These are phyloP conservation scores for Sympetrum striolatum DNA, from an alignment of 2,888 invertebrate species.

Conservation along the genomic window DNA sequence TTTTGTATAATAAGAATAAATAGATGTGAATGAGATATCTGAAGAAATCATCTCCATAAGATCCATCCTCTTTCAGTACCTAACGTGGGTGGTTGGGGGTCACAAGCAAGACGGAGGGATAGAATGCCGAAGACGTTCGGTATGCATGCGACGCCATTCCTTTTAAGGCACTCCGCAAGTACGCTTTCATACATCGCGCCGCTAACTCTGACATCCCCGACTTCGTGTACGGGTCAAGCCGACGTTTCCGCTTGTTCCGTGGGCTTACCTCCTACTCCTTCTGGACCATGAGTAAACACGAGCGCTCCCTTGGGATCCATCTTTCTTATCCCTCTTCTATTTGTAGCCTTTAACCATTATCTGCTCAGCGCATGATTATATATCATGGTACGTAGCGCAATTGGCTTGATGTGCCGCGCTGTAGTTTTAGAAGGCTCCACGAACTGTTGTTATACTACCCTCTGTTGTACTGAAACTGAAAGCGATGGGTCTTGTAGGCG, in stretches of 20 bases:
- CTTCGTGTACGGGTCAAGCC: neutral
- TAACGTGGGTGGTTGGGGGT: neutral
- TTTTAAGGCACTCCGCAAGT: neutral
- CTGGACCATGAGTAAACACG: neutral
- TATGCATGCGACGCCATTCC: neutral
- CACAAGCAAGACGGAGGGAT: neutral
- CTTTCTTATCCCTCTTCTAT: neutral
- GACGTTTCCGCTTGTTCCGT: neutral
- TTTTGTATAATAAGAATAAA: too few species aligned
- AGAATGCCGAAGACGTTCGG: neutral
- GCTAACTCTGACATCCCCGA: neutral
- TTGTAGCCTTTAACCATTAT: too few species aligned
- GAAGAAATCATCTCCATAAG: too few species aligned
- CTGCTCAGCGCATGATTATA: too few species aligned
- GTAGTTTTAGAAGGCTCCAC: too few species aligned
- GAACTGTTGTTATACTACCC: too few species aligned
- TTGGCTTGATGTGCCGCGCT: too few species aligned
- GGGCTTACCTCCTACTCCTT: neutral
- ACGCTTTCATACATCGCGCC: neutral
- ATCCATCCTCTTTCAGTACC: neutral
- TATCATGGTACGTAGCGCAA: too few species aligned
- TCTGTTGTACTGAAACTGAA: too few species aligned
- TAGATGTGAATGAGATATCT: too few species aligned
- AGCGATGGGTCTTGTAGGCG: too few species aligned
- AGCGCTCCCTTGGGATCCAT: neutral